Percentiles rank a stretch among this genome's conserved stretches.
Evolutionary conservation across 2,113 vertebrate genomes (phyloP).

Genomic region (Hyla sarda): DNA sequence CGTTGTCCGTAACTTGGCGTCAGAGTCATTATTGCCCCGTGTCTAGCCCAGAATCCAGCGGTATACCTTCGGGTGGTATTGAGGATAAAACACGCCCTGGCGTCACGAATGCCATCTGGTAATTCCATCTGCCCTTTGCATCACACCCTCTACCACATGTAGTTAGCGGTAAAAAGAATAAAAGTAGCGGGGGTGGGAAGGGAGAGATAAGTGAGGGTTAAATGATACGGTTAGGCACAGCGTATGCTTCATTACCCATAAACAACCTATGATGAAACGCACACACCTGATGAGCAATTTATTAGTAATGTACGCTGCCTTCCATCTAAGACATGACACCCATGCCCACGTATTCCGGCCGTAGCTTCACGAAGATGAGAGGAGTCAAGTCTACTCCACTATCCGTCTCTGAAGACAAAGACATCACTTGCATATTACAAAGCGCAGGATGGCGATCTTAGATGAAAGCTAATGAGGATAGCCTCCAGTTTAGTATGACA

Average conservation of each 20-base stretch:
- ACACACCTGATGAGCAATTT: not conserved
- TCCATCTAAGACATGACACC: not conserved
- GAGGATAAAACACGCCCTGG: no score
- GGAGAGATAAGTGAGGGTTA: not conserved
- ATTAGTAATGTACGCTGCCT: not conserved
- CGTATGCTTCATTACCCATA: constrained; percentile 3
- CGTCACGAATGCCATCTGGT: no score
- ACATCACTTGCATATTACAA: constrained; percentile 13
- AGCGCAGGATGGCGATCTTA: not conserved
- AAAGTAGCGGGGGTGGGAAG: not conserved
- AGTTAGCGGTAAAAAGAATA: not conserved
- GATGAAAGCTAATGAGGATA: constrained; percentile 42
- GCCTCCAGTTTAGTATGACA: constrained; percentile 14
- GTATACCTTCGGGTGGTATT: no score
- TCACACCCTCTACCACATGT: no score
- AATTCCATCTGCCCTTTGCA: no score
- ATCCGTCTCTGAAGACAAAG: not conserved
- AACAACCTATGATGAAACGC: not conserved
- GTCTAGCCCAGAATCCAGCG: no score
- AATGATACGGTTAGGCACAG: not conserved
- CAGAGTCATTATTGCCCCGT: no score
- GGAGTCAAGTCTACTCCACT: not conserved
- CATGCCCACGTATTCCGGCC: not conserved
- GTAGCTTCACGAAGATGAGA: constrained; percentile 8
- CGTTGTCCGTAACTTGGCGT: no score